Conservation (phyloP, 2,797 vertebrate species). For the Aotus griseimembra region DNA sequence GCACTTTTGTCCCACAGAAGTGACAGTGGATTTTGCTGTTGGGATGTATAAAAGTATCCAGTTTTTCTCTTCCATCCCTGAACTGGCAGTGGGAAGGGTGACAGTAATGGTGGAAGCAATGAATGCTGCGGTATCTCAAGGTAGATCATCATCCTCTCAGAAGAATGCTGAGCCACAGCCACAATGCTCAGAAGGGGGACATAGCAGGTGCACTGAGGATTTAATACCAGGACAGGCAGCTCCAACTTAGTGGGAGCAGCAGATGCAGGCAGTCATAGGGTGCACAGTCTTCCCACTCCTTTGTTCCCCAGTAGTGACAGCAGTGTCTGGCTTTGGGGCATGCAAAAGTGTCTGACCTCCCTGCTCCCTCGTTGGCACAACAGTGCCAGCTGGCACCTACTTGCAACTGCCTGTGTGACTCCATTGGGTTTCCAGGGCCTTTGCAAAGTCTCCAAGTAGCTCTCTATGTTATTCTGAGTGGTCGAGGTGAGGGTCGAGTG, state of each 20-base stretch:
- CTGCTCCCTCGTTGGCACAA: not conserved
- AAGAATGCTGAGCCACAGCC: not conserved
- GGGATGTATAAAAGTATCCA: not conserved
- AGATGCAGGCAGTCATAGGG: not conserved
- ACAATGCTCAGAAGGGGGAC: not conserved
- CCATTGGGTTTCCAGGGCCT: not conserved
- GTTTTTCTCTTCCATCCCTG: not conserved
- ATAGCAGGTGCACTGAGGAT: not conserved
- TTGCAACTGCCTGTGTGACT: not conserved
- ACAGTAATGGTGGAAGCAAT: not conserved
- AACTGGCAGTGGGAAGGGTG: not conserved
- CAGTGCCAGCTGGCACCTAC: not conserved
- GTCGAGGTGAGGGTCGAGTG: not conserved
- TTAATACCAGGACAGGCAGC: not conserved
- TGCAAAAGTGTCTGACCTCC: not conserved
- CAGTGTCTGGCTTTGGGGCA: not conserved
- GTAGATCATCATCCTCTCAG: not conserved
- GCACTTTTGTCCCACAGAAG: not conserved
- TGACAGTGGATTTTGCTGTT: not conserved
- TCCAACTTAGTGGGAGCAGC: too few relatives aligned
- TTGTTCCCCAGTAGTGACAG: not conserved
- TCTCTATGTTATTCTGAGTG: not conserved
- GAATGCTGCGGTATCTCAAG: not conserved
- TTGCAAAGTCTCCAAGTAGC: not conserved
- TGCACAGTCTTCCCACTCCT: not conserved